phyloP scores from a whole-genome alignment of 2,888 invertebrate genomes.

The Scaptomyza reducta region DNA sequence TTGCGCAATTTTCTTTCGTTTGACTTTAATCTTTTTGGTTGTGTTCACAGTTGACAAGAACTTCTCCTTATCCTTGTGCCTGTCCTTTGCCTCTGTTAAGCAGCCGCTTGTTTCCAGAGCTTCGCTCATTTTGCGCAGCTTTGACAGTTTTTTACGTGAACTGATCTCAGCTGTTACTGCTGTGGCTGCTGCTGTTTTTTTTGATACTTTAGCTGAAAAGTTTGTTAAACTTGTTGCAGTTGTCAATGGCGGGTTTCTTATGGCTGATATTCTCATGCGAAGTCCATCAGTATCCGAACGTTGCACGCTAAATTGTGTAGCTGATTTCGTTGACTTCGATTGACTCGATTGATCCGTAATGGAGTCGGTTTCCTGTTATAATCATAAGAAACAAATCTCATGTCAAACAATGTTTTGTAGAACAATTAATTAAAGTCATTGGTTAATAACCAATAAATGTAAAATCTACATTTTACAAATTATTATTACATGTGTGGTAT shows the following conservation, averaged over 20 bases:
- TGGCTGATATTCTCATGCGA: constrained; percentile 84
- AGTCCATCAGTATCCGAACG: constrained; percentile 83
- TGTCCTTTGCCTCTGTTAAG: constrained; percentile 69
- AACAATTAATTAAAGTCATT: neutral
- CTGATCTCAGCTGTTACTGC: constrained; percentile 12
- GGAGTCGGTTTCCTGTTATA: constrained; percentile 78
- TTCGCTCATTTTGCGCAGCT: constrained; percentile 64
- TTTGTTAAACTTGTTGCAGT: constrained; percentile 25
- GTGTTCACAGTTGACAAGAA: constrained; percentile 35
- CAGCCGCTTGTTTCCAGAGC: constrained; percentile 75
- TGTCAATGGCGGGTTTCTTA: constrained; percentile 57
- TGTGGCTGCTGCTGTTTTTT: constrained; percentile 3
- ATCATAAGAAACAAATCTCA: neutral
- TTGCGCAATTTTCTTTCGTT: constrained; percentile 77
- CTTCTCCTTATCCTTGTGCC: constrained; percentile 33
- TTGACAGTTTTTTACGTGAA: constrained; percentile 40
- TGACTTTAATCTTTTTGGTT: constrained; percentile 81
- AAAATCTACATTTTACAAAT: no score
- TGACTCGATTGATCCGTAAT: constrained; percentile 81
- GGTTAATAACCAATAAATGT: neutral
- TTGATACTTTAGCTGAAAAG: constrained; percentile 4
- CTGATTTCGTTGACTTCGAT: constrained; percentile 72
- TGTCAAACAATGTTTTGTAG: constrained; percentile 1
- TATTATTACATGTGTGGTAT: neutral
- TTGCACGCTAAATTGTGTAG: constrained; percentile 82